Conservation (phyloP, 2,888 invertebrate genomes). For the Microplitis manilae region DNA sequence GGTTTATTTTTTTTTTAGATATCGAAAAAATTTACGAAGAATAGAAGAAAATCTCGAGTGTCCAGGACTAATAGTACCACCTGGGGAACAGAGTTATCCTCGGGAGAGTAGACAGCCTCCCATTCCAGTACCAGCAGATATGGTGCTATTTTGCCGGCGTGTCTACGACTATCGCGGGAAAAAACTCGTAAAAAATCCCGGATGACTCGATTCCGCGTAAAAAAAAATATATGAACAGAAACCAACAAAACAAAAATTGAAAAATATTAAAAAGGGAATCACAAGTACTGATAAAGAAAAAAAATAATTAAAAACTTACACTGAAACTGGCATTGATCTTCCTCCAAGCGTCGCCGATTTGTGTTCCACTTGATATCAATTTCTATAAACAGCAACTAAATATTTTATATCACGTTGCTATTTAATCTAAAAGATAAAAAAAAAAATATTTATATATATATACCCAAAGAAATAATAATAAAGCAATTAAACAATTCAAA, state of each 20-base stretch:
- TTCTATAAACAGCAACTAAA: slow-evolving; percentile 26
- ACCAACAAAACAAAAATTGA: slow-evolving; percentile 36
- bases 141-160: slow-evolving; percentile 94
- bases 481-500: background rate
- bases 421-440: background rate
- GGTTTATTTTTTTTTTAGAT: slow-evolving; percentile 74
- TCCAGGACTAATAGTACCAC: slow-evolving; percentile 83
- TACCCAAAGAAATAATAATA: slow-evolving; percentile 8
- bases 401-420: background rate
- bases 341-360: slow-evolving; percentile 53
- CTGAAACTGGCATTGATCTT: slow-evolving; percentile 63
- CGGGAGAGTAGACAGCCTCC: slow-evolving; percentile 77
- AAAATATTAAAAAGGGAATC: slow-evolving; percentile 58
- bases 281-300: slow-evolving; percentile 30
- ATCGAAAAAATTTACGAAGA: slow-evolving; percentile 86
- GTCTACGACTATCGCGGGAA: slow-evolving; percentile 96
- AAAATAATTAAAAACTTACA: slow-evolving; percentile 37
- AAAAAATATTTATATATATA: background rate
- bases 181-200: slow-evolving; percentile 70
- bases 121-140: slow-evolving; percentile 81
- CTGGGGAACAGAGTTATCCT: slow-evolving; percentile 76
- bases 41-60: slow-evolving; percentile 83
- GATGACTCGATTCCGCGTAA: slow-evolving; percentile 69
- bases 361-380: slow-evolving; percentile 41
- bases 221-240: slow-evolving; percentile 48